Conservation (phyloP, 2,797 vertebrate species). For the Glyptemys insculpta region DNA sequence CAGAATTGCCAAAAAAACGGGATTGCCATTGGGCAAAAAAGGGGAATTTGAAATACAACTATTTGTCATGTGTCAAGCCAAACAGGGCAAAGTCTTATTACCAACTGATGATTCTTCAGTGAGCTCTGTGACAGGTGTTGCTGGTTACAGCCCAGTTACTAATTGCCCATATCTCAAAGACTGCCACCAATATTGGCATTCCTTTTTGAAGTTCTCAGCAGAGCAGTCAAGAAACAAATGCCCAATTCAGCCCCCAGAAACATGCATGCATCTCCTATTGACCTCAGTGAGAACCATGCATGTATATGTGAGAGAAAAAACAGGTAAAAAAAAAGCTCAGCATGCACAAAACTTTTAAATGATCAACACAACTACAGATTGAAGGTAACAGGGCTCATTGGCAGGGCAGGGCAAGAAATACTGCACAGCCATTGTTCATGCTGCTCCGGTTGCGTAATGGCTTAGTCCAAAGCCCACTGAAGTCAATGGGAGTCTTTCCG, state of each 20-base stretch:
- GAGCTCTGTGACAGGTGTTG: fast-evolving
- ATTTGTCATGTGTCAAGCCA: background rate
- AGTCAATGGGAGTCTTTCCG: background rate
- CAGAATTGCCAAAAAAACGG: background rate
- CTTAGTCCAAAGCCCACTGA: conserved; percentile 1
- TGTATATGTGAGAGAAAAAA: background rate
- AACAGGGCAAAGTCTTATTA: background rate
- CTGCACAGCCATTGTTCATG: fast-evolving
- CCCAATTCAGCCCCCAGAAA: background rate
- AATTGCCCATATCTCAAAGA: background rate
- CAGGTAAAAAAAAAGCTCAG: background rate
- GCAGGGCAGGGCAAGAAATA: fast-evolving
- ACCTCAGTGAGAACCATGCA: background rate
- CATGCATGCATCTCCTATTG: fast-evolving
- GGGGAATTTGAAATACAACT: background rate
- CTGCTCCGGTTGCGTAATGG: background rate
- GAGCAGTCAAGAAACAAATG: background rate
- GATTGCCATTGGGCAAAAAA: background rate
- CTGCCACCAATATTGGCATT: background rate
- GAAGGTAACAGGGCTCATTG: fast-evolving
- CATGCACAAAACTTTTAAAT: background rate
- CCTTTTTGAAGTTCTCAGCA: background rate
- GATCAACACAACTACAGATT: background rate
- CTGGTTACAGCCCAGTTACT: background rate
- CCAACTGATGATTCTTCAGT: background rate